Evolutionary conservation across 2,113 vertebrate genomes (phyloP).

Genomic region (Centropristis striata): DNA sequence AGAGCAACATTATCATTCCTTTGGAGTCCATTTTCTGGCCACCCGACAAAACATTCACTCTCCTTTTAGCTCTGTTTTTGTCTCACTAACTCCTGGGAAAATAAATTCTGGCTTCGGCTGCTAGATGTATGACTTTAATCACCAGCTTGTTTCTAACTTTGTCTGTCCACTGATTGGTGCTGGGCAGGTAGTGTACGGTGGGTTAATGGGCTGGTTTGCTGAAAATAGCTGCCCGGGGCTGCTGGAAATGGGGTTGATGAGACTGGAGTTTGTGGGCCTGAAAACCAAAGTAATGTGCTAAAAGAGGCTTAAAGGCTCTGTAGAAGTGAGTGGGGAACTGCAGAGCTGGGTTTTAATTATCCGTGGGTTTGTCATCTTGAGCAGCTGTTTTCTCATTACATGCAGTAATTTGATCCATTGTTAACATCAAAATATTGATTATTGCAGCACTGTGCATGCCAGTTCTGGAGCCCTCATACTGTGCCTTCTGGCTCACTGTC

Average conservation of each 20-base stretch:
- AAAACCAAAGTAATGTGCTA: constrained; percentile 9
- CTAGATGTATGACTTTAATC: background rate
- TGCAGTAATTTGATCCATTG: constrained; percentile 30
- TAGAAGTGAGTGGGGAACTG: background rate
- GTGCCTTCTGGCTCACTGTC: constrained; percentile 42
- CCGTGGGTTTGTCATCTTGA: background rate
- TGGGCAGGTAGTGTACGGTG: no score
- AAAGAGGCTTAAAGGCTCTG: constrained; percentile 3
- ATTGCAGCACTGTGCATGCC: constrained; percentile 17
- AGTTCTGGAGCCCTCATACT: constrained; percentile 21
- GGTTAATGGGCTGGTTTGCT: background rate
- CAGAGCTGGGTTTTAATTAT: background rate
- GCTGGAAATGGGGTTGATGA: background rate
- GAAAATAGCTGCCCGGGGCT: background rate
- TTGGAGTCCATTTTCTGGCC: background rate
- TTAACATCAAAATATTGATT: constrained; percentile 53
- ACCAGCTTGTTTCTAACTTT: background rate
- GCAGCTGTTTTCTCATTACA: constrained; percentile 37
- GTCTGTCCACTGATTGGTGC: background rate
- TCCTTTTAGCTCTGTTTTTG: background rate
- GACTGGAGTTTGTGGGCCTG: background rate
- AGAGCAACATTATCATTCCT: background rate
- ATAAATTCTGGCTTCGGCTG: background rate
- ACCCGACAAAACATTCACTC: background rate
- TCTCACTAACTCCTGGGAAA: background rate